phyloP scores from a whole-genome alignment of 2,888 invertebrate genomes.

The Drosophila ezoana region DNA sequence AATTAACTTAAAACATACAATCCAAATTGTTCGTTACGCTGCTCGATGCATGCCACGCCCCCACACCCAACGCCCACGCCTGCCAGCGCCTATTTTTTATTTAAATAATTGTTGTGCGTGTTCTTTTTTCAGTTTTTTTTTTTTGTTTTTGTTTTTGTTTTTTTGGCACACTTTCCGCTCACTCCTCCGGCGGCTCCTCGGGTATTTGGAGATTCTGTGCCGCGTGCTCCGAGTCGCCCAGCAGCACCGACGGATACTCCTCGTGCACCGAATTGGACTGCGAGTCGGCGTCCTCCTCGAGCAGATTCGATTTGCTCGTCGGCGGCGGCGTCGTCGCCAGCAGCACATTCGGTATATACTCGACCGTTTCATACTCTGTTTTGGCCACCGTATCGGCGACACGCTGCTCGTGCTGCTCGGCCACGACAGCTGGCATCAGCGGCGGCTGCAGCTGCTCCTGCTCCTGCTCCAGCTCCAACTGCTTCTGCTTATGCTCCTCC shows the following conservation, averaged over 20 bases:
- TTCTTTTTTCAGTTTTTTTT: conserved; percentile 1
- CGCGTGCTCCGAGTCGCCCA: conserved; percentile 70
- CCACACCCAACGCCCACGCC: conserved; percentile 27
- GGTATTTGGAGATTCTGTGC: conserved; percentile 83
- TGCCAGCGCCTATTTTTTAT: conserved; percentile 42
- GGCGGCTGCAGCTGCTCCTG: conserved; percentile 22
- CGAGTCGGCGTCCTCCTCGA: conserved; percentile 81
- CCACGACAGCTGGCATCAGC: conserved; percentile 9
- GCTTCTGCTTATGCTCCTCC: conserved; percentile 10
- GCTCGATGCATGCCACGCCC: conserved; percentile 48
- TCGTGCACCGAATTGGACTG: conserved; percentile 84
- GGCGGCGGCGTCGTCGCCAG: conserved; percentile 62
- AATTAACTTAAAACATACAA: conserved; percentile 74
- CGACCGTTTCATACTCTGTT: conserved; percentile 83
- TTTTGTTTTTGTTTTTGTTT: conserved; percentile 2
- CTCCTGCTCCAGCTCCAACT: conserved; percentile 25
- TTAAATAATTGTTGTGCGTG: conserved; percentile 48
- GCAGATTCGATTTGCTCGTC: conserved; percentile 61
- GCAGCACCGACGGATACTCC: conserved; percentile 76
- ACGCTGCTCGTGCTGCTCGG: conserved; percentile 35
- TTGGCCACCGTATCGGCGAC: conserved; percentile 71
- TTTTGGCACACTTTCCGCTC: conserved; percentile 37
- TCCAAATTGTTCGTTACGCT: conserved; percentile 50
- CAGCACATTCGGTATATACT: conserved; percentile 79
- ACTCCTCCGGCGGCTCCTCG: conserved; percentile 85